phyloP scores from a whole-genome alignment of 2,797 vertebrate genomes.

The Scleropages formosus region DNA sequence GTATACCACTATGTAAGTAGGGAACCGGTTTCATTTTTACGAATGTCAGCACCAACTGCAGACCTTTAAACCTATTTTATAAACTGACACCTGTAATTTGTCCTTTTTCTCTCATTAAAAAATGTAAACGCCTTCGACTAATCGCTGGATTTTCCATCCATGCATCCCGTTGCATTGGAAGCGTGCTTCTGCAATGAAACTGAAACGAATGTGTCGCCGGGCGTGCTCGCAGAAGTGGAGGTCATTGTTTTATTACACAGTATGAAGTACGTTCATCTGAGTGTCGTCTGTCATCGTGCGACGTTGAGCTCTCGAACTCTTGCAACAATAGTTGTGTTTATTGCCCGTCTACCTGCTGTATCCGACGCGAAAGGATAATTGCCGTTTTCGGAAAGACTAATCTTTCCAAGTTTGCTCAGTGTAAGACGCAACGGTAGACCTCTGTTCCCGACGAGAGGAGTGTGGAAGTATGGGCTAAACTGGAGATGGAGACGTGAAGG shows the following conservation, averaged over 20 bases:
- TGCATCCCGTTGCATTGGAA: too few species aligned
- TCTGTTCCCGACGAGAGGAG: neutral
- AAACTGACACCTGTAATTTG: neutral
- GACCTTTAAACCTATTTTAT: too few species aligned
- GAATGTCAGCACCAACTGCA: too few species aligned
- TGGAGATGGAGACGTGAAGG: neutral
- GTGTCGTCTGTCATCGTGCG: neutral
- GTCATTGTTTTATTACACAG: constrained; percentile 3
- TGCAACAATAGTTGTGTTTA: neutral
- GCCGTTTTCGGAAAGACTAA: neutral
- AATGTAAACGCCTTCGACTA: too few species aligned
- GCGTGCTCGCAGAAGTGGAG: neutral
- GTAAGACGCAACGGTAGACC: neutral
- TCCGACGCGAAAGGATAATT: neutral
- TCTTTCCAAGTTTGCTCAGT: neutral
- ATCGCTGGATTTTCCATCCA: too few species aligned
- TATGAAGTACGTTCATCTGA: neutral
- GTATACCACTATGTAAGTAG: too few species aligned
- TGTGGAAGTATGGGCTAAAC: too few species aligned
- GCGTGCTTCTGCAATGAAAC: neutral
- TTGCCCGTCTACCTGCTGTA: too few species aligned
- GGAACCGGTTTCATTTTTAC: too few species aligned
- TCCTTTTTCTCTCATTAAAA: neutral
- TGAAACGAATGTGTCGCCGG: neutral
- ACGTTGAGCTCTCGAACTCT: too few species aligned